Base-by-base conservation (phyloP, 2,797 vertebrate genomes). In the Hafferia zeledoni region DNA sequence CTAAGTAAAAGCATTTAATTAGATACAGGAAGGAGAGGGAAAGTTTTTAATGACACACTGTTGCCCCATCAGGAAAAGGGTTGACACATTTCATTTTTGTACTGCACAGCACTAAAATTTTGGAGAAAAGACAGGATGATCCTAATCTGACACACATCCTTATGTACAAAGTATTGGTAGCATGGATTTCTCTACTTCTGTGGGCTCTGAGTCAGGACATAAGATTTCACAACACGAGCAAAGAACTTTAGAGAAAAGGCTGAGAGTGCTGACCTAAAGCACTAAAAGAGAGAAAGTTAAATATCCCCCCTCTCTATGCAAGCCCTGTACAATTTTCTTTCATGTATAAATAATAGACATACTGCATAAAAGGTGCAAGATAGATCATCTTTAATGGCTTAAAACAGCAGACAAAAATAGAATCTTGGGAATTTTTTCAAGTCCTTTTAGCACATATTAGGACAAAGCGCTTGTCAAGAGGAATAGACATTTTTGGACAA, bases 341-440 rank as follows among this genome's bases (percentile, higher is more conserved):
- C 71, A 90, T 93, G 77, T 92, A 89, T 89, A 97, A 96, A 76
- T 94, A 93, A 96, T 94, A 93, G 35, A 37, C 30, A 49, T 68
- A 55, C 68, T 83, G 53, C 46, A 92, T 89, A 93, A 83, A 87
- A 96, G 76, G 83, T 91, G 85, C 57, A 85, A 92, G 87, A 90
- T 37, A 91, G 82, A 94, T 89, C 41, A 77, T 70, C 83, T 71
- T 50, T 87, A 94, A 92, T 76, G 69, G 68, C 44, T 91, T 87
- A 90, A 96, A 96, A 90, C 2, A 13, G 61, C 70, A 94, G 49
- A 13, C 35, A 91, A 95, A 89, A 84, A 93, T 77, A 94, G 81
- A 89, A 76, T 49, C 41, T 44, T 35, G 18, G 22, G 11, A 6
- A 7, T 6, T 47, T 87, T 84, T 72, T 67, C 6, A 87, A 86